These are phyloP conservation scores for Lordiphosa fenestrarum DNA, from an alignment of 2,888 invertebrate genomes.

Conservation along the genomic window DNA sequence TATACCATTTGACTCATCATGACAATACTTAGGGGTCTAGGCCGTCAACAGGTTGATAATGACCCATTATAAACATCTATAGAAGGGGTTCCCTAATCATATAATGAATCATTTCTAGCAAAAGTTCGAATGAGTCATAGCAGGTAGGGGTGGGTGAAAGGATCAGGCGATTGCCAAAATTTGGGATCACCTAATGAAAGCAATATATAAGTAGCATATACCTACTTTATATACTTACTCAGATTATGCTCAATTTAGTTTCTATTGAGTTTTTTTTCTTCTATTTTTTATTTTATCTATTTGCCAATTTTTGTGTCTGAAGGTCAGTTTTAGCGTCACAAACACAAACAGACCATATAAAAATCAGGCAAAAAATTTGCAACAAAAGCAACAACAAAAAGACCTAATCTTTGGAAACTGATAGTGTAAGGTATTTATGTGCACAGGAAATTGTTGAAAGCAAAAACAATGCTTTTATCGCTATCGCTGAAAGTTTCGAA, in stretches of 20 bases:
- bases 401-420: conserved; percentile 48
- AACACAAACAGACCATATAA: conserved; percentile 10
- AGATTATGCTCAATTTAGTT: conserved; percentile 1
- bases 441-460: conserved; percentile 61
- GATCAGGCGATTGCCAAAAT: too few species aligned
- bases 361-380: too few species aligned
- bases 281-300: conserved; percentile 43
- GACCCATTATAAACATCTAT: too few species aligned
- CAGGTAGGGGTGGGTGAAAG: too few species aligned
- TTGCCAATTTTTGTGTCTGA: conserved; percentile 66
- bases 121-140: too few species aligned
- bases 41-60: too few species aligned
- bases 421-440: conserved; percentile 58
- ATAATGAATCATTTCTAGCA: too few species aligned
- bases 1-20: conserved; percentile 46
- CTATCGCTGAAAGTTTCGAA: conserved; percentile 20
- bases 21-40: not conserved
- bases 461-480: conserved; percentile 18
- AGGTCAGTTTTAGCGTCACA: conserved; percentile 68
- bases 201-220: too few species aligned
- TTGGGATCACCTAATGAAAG: too few species aligned
- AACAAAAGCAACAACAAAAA: conserved; percentile 31
- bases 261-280: conserved; percentile 7
- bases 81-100: too few species aligned
- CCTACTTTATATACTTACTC: too few species aligned